Evolutionary conservation across 2,113 vertebrate species (phyloP).

Genomic region (Nothocercus julius): DNA sequence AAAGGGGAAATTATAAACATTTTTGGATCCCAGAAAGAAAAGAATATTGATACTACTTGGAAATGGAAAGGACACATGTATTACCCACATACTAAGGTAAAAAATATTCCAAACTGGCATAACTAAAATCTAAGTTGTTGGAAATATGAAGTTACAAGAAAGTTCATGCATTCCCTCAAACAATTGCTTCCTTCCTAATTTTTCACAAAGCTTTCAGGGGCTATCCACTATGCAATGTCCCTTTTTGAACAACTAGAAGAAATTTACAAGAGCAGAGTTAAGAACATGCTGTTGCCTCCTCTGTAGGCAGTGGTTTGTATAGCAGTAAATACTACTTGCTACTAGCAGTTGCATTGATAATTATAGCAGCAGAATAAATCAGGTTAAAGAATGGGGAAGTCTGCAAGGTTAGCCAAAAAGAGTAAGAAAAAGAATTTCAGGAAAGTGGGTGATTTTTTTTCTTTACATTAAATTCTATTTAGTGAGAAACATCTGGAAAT

Average conservation of each 20-base stretch:
- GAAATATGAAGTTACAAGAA: background rate
- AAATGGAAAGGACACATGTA: background rate
- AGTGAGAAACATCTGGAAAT: background rate
- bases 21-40: background rate
- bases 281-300: background rate
- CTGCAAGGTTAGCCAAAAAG: background rate
- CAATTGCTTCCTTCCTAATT: background rate
- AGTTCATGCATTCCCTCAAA: background rate
- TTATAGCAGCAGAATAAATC: background rate
- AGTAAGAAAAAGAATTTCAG: background rate
- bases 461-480: background rate
- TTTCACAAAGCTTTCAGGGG: background rate
- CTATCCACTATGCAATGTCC: background rate
- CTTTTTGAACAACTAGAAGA: background rate
- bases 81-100: background rate
- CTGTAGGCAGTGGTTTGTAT: background rate
- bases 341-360: background rate
- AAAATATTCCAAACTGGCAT: background rate
- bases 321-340: background rate
- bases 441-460: background rate
- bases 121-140: background rate
- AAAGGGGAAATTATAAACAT: background rate
- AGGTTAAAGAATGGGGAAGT: background rate
- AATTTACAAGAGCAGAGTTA: background rate
- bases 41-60: background rate